Conservation (phyloP, 2,888 invertebrate species). For the Drosophila subsilvestris region DNA sequence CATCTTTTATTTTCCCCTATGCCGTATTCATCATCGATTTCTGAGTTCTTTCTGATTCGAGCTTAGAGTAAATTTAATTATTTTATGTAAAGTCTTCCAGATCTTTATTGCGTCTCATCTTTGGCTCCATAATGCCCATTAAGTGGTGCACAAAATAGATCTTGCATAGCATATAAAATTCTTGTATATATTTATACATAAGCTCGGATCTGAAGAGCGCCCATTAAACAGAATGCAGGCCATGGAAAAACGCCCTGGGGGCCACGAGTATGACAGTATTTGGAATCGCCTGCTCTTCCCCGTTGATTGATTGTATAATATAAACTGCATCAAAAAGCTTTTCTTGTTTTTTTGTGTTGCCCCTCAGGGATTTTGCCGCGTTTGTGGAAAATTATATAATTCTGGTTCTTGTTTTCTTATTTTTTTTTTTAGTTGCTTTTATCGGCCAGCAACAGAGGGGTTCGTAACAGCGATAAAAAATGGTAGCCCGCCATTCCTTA, state of each 20-base stretch:
- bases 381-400: neutral
- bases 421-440: neutral
- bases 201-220: neutral
- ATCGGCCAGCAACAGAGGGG: neutral
- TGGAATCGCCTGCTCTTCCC: neutral
- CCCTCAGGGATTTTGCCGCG: neutral
- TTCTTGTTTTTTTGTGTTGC: neutral
- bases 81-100: too few species aligned
- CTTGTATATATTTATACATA: neutral
- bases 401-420: neutral
- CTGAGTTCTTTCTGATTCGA: too few species aligned
- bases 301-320: neutral
- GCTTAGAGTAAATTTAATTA: too few species aligned
- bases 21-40: too few species aligned
- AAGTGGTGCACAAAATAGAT: too few species aligned
- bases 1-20: too few species aligned
- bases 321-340: neutral
- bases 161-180: too few species aligned
- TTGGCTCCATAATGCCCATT: too few species aligned
- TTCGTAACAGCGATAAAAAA: neutral
- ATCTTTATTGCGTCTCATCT: too few species aligned
- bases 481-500: neutral
- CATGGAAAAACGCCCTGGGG: neutral
- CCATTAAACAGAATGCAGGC: neutral
- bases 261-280: neutral